A percentile compares a stretch with the other conserved stretches of the same genome.
These are phyloP conservation scores for Microhierax caerulescens DNA, from an alignment of 2,797 vertebrate species.

Conservation along the genomic window DNA sequence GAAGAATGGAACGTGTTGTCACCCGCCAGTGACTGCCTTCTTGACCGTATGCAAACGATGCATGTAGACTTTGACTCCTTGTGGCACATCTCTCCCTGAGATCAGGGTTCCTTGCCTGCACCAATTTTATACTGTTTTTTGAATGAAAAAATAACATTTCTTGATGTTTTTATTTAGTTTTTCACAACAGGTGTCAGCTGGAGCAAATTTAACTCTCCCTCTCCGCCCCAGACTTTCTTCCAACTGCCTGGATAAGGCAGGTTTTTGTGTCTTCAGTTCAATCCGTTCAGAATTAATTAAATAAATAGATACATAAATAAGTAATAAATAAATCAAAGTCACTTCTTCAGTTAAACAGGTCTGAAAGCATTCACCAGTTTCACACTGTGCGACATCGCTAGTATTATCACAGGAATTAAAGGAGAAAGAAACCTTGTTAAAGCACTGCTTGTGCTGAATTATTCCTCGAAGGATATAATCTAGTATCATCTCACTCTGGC, in stretches of 20 bases:
- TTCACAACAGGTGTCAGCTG: neutral
- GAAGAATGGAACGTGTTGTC: neutral
- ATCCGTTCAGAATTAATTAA: neutral
- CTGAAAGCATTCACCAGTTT: neutral
- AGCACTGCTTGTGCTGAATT: neutral
- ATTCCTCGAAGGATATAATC: neutral
- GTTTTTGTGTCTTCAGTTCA: neutral
- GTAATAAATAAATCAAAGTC: neutral
- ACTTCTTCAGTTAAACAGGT: neutral
- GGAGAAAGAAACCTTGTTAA: neutral
- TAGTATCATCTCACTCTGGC: neutral
- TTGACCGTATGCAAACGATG: neutral
- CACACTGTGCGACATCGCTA: neutral
- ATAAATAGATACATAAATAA: neutral
- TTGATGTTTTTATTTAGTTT: neutral
- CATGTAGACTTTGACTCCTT: accelerated
- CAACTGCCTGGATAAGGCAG: neutral
- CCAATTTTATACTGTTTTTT: neutral
- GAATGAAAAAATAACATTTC: too few species aligned
- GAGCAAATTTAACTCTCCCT: neutral
- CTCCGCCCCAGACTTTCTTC: neutral
- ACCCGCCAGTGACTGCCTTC: neutral
- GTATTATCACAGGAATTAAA: conserved; percentile 18
- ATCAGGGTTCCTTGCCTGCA: neutral
- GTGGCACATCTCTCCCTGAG: neutral